Evolutionary conservation across 2,113 vertebrate genomes (phyloP), one percentile per base, ranked within the genome.

Genomic region (Pterophyllum scalare): DNA sequence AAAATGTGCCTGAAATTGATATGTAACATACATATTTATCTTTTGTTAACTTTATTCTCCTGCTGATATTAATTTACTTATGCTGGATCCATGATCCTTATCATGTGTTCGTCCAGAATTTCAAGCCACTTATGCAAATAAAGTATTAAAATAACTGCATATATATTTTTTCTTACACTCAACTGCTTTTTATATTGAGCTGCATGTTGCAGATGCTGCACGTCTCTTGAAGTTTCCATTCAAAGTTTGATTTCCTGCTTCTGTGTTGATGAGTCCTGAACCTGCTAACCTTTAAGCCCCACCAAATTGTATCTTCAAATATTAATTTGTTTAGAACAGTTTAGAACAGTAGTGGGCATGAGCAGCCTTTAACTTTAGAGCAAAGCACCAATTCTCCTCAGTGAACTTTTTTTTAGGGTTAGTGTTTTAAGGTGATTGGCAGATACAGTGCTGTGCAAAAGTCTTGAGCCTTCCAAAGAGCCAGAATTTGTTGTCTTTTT

Each of bases 21-120:
- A 43, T 43, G 54, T 58, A 76, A 59, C 15, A 26, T 22, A 28
- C 17, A 72, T 72, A 72, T 52, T 72, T 72, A 28, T 72, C 65
- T 14, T 72, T n/a, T 72, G 43, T 56, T 31, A 52, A 52, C 43
- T 52, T 72, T 52, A 52, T 72, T 52, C 43, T 72, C 24, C 43
- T 31, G 17, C 65, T 52, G 26, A 72, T 31, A 26, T 31, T 72
- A 28, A 70, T 52, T 72, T 52, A 26, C 24, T 31, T 52, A 72
- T 19, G 10, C 43, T 72, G 43, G 43, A 72, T n/a, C 24, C 2
- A 52, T 52, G 17, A 52, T 14, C 17, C 17, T 31, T 52, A 31
- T 7, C 0, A 31, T 31, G 26, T 72, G 43, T 11, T n/a, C 20
- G 10, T 49, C 19, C 0, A 20, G 24, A 5, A 28, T 70, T 49